These are phyloP conservation scores for Natrix natrix DNA, from an alignment of 2,797 vertebrate species.

Conservation along the genomic window DNA sequence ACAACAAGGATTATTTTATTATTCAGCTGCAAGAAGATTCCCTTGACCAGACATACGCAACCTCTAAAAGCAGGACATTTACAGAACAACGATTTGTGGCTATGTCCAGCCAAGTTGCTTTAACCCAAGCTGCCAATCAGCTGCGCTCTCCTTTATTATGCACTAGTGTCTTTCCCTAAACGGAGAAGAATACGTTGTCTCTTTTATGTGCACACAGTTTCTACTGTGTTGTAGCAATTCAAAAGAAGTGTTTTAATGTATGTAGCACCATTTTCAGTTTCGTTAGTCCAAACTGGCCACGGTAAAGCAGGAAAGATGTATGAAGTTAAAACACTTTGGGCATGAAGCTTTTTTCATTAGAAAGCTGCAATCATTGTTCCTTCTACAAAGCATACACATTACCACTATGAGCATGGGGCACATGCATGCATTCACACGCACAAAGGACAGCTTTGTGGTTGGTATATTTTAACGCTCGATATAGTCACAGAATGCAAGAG, in stretches of 20 bases:
- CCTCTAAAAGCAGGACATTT: background rate
- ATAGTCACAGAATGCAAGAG: background rate
- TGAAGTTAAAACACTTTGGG: background rate
- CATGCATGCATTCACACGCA: background rate
- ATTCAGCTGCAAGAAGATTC: conserved; percentile 2
- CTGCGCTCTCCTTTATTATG: background rate
- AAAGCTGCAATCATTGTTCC: background rate
- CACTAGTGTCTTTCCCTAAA: background rate
- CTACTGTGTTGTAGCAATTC: background rate
- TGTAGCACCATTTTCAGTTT: background rate
- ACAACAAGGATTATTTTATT: background rate
- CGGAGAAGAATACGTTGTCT: background rate
- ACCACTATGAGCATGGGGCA: background rate
- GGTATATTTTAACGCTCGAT: background rate
- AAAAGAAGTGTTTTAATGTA: background rate
- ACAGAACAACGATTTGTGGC: background rate
- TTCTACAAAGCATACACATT: background rate
- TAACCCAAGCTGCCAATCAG: background rate
- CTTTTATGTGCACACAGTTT: background rate
- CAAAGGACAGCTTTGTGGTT: background rate
- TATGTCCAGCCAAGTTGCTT: background rate
- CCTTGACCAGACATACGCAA: background rate
- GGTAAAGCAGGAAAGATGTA: background rate
- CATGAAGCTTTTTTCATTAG: background rate
- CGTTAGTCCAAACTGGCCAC: background rate